Evolutionary conservation across 2,888 invertebrate species (phyloP).

Genomic region (Philereme vetulata): DNA sequence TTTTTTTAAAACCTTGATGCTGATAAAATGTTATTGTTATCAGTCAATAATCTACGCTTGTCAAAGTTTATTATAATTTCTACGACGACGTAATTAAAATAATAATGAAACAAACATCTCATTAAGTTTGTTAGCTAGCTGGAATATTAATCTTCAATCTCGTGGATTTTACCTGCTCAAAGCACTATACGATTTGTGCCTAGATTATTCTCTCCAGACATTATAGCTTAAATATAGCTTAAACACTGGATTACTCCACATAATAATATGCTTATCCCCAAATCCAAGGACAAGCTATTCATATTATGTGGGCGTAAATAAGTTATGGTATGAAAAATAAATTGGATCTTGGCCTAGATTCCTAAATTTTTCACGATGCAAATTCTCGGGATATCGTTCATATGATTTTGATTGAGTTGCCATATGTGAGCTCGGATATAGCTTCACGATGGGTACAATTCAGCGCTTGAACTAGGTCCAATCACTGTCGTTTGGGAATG

Average conservation of each 20-base stretch:
- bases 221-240: not conserved
- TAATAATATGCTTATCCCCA: no score
- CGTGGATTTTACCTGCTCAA: slow-evolving; percentile 1
- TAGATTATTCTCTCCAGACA: slow-evolving; percentile 6
- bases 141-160: not conserved
- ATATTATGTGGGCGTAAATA: no score
- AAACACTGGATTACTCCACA: not conserved
- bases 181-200: slow-evolving; percentile 13
- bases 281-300: no score
- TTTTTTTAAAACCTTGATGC: no score
- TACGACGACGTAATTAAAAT: no score
- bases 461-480: not conserved
- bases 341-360: no score
- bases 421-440: slow-evolving; percentile 6
- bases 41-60: no score
- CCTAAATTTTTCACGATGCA: not conserved
- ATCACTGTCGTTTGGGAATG: slow-evolving; percentile 7
- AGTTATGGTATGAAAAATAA: no score
- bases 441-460: not conserved
- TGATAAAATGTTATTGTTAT: no score
- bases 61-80: no score
- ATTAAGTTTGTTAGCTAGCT: not conserved
- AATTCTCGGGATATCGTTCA: not conserved
- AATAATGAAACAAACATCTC: no score
- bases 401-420: slow-evolving; percentile 6